A percentile compares a stretch with the other conserved stretches of the same genome.
phyloP scores from a whole-genome alignment of 2,888 invertebrate genomes.

The Chymomyza caudatula region DNA sequence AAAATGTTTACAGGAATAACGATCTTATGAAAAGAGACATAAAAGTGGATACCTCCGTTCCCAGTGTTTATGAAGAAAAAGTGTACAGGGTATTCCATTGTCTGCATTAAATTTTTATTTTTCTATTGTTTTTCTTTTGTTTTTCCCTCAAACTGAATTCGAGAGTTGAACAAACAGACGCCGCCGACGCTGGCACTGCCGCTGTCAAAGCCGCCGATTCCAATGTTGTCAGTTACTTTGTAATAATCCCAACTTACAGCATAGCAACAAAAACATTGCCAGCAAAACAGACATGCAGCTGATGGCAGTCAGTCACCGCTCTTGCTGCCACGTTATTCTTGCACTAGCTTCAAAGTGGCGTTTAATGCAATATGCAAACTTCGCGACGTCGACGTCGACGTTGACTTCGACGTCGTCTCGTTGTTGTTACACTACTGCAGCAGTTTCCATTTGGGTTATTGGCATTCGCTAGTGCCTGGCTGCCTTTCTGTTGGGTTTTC shows the following conservation, averaged over 20 bases:
- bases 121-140: not conserved
- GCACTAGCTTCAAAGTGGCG: not conserved
- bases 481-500: not conserved
- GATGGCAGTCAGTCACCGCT: not conserved
- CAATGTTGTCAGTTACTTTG: constrained; percentile 48
- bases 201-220: constrained; percentile 31
- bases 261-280: constrained; percentile 23
- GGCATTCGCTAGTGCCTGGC: not conserved
- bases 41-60: too few species aligned
- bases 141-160: not conserved
- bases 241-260: constrained; percentile 60
- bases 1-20: too few species aligned
- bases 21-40: not conserved
- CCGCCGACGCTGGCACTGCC: constrained; percentile 20
- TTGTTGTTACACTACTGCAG: not conserved
- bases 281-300: constrained; percentile 11
- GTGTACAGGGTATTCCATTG: too few species aligned
- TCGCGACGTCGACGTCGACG: not conserved
- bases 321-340: not conserved
- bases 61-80: too few species aligned
- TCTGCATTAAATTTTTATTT: not conserved
- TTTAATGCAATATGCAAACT: constrained; percentile 6
- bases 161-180: not conserved
- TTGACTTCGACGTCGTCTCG: not conserved
- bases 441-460: not conserved